These are phyloP conservation scores for Sapayoa aenigma DNA, from an alignment of 2,113 vertebrate genomes.

Conservation along the genomic window DNA sequence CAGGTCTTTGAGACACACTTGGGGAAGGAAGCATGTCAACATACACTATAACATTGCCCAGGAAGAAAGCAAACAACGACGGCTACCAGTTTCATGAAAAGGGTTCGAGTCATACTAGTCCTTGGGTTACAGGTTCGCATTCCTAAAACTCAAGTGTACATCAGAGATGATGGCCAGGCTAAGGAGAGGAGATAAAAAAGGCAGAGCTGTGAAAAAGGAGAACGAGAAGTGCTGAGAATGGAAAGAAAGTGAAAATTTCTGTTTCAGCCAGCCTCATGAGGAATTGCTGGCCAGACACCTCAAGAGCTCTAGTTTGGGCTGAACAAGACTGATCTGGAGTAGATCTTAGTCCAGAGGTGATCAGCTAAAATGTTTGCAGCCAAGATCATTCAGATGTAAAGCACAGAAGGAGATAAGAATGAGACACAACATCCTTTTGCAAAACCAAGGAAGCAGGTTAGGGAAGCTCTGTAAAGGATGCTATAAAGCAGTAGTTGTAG, in stretches of 20 bases:
- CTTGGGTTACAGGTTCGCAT: background rate
- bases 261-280: background rate
- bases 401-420: background rate
- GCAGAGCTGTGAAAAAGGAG: background rate
- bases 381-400: background rate
- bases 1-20: background rate
- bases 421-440: background rate
- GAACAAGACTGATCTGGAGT: background rate
- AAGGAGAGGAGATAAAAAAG: background rate
- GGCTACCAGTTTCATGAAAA: background rate
- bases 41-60: background rate
- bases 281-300: background rate
- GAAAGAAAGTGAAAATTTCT: background rate
- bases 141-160: background rate
- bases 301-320: background rate
- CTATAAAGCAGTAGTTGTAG: background rate
- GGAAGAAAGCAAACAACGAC: background rate
- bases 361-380: background rate
- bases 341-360: background rate
- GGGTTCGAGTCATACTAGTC: background rate
- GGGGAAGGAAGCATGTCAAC: background rate
- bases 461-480: background rate
- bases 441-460: background rate
- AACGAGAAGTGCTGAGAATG: background rate
- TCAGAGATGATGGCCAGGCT: background rate